Evolutionary conservation across 2,113 vertebrate species (phyloP).

Genomic region (Charina bottae): DNA sequence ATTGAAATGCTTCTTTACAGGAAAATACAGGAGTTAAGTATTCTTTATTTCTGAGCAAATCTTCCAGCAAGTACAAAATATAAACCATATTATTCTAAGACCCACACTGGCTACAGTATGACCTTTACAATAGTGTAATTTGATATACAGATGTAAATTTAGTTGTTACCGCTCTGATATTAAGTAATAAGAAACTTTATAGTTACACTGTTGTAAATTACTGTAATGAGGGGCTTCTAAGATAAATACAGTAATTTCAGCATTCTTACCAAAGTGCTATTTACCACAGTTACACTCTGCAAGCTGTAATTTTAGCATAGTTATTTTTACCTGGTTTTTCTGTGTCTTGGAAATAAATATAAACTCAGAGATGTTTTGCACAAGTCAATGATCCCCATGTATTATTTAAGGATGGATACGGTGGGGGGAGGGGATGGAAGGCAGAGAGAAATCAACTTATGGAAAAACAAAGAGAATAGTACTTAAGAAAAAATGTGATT

Average conservation of each 20-base stretch:
- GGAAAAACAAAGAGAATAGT: background rate
- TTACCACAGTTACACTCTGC: conserved; percentile 5
- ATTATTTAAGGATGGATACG: background rate
- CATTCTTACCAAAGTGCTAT: conserved; percentile 19
- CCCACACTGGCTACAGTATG: background rate
- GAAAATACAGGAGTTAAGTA: background rate
- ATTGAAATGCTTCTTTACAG: background rate
- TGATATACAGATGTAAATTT: conserved; percentile 24
- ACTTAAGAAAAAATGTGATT: background rate
- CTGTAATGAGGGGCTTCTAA: background rate
- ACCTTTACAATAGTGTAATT: background rate
- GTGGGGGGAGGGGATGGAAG: background rate
- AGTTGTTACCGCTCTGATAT: conserved; percentile 15
- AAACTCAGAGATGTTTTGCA: background rate
- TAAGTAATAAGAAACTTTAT: conserved; percentile 28
- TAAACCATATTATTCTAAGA: background rate
- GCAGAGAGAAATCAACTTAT: background rate
- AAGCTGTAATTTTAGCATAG: background rate
- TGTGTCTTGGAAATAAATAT: conserved; percentile 21
- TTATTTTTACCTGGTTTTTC: conserved; percentile 30
- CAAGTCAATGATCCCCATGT: background rate
- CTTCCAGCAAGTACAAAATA: background rate
- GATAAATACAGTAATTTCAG: conserved; percentile 15
- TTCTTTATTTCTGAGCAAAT: background rate
- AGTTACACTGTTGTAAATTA: background rate